A percentile compares a stretch with the other conserved stretches of the same genome.
phyloP scores from a whole-genome alignment of 2,888 invertebrate genomes.

The Morpho achilles region DNA sequence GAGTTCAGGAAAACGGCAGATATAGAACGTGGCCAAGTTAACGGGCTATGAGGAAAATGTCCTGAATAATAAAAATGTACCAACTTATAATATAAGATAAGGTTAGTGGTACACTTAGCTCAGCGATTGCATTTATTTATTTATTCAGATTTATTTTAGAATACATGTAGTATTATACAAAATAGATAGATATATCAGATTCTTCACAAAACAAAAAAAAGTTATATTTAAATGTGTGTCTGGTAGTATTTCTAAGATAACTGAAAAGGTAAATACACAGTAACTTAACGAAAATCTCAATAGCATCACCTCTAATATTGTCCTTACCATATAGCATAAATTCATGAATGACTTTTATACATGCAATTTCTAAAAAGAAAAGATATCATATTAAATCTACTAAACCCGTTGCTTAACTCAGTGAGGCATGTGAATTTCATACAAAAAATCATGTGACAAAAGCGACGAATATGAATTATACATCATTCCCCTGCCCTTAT shows the following conservation, averaged over 20 bases:
- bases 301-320: constrained; percentile 13
- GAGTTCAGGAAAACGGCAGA: too few species aligned
- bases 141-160: background rate
- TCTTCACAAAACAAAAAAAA: background rate
- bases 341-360: constrained; percentile 5
- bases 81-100: constrained; percentile 30
- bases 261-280: background rate
- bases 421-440: too few species aligned
- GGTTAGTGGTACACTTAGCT: constrained; percentile 34
- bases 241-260: background rate
- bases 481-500: too few species aligned
- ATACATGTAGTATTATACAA: too few species aligned
- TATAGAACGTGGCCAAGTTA: constrained; percentile 46
- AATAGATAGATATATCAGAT: too few species aligned
- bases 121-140: constrained; percentile 5
- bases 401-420: background rate
- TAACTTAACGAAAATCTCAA: constrained; percentile 6
- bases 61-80: constrained; percentile 33
- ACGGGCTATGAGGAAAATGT: constrained; percentile 50
- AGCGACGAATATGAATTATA: too few species aligned
- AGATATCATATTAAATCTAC: too few species aligned
- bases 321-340: constrained; percentile 17
- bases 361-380: too few species aligned
- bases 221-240: background rate
- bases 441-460: too few species aligned